These are phyloP conservation scores for Pitangus sulphuratus DNA, from an alignment of 2,797 vertebrate genomes.

Conservation along the genomic window DNA sequence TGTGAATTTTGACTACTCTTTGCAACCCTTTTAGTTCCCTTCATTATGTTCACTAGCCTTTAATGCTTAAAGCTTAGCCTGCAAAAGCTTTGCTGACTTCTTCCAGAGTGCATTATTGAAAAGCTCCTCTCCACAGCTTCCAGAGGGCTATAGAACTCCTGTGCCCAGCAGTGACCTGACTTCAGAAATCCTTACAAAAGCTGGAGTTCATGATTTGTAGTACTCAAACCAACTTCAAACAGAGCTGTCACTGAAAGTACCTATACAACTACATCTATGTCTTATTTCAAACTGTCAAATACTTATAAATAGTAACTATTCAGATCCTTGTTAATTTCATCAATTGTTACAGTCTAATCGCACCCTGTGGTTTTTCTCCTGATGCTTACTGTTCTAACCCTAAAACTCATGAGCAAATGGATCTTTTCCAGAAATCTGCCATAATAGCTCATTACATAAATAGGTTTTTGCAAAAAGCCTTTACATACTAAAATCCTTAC, in stretches of 20 bases:
- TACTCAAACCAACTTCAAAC: neutral
- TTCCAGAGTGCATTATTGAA: neutral
- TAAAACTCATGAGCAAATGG: constrained; percentile 9
- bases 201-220: neutral
- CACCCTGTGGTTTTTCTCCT: neutral
- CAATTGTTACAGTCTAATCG: neutral
- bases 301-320: neutral
- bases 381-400: neutral
- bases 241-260: neutral
- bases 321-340: neutral
- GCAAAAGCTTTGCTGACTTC: neutral
- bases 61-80: neutral
- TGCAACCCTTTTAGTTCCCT: neutral
- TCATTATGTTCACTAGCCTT: neutral
- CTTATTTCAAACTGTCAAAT: neutral
- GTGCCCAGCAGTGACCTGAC: neutral
- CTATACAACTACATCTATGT: neutral
- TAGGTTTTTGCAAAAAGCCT: constrained; percentile 34
- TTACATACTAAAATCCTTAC: constrained; percentile 48
- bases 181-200: neutral
- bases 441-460: constrained; percentile 50
- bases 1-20: neutral
- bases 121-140: neutral
- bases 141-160: neutral
- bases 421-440: constrained; percentile 19